Evolutionary conservation across 2,113 vertebrate genomes (phyloP), one percentile per base, ranked within the genome.

Genomic region (Otis tarda): DNA sequence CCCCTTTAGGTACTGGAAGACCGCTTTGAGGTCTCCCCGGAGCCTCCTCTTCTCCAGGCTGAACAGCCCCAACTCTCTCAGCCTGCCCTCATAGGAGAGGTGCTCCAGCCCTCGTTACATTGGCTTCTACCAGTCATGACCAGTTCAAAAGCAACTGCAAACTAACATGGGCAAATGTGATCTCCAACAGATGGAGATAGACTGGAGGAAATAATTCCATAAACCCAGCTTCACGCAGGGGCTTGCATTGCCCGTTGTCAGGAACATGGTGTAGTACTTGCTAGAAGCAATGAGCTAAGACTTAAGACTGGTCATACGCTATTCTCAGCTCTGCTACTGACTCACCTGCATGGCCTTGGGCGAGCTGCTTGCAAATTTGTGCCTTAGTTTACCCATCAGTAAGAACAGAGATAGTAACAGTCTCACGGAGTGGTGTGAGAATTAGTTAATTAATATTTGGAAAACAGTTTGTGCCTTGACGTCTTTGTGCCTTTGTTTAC

Each of bases 391-490:
- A 93, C 76, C 86, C 75, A 56, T 0, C 39, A 71, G 77, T 57
- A 90, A 88, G 55, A 86, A 67, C 69, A 94, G 92, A 95, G 90
- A 91, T 95, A 96, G 93, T 93, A 96, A 96, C 87, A 91, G 77
- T 93, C 89, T 93, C 84, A 83, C 8, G 4, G 79, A 87, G 86
- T 22, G 69, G 41, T 90, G 69, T 10, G 73, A 91, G 65, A 94
- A 94, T 93, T 88, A 89, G 91, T 97, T 96, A 95, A 96, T 97
- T 96, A 97, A 76, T 94, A 95, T 95, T 95, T 96, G 76, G 89
- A 89, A 95, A 95, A 78, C 65, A 83, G 69, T 53, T 96, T 95
- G 69, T 89, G 93, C 91, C 87, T 95, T 96, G 93, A 96, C 82
- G 68, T 94, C 97, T 96, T 92, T 97, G 78, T 96, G 86, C 79